Evolutionary conservation across 2,888 invertebrate species (phyloP), one percentile per base, ranked within the genome.

Genomic region (Tachina fera): DNA sequence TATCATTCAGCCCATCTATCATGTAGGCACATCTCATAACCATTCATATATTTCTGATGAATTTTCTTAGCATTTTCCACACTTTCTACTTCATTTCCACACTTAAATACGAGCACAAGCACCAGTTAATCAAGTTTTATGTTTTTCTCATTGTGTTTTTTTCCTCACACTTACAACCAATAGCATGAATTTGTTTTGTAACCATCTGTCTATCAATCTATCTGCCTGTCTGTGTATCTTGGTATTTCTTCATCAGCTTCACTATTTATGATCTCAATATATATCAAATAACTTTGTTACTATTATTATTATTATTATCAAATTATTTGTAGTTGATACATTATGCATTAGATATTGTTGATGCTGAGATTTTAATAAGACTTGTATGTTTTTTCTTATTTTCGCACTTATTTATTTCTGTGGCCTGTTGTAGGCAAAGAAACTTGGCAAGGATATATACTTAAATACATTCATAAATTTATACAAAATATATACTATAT

Each of bases 61-160:
- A 45, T 43, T 70, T 76, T 63, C 76, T 58, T 49, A 16, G 47
- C 63, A 82, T 83, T 83, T 82, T 79, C 83, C 83, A 86, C 86
- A 86, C 86, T 86, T 83, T 86, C 86, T 83, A 82, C 78, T 78
- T 75, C 51, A 82, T 78, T 82, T 72, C 49, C 58, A 72, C 53
- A 19, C 47, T 43, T 16, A 60, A 4, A 60, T 74, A 14, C 47
- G 22, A 78, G 41, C 65, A 16, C 47, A 41, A 78, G 41, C 65
- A 16, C 74, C 70, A 83, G 83, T 83, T 83, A 79, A 76, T 79
- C 86, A 83, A 76, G 83, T 82, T 82, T 75, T 80, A 41, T 53
- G 22, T 16, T 63, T 47, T 47, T 68, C 31, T 65, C 9, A 19
- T 22, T 58, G 8, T 53, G 43, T 45, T 74, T 2, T 19, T 22